Evolutionary conservation across 2,113 vertebrate species (phyloP), one percentile per base, ranked within the genome.

Genomic region (Castor canadensis): DNA sequence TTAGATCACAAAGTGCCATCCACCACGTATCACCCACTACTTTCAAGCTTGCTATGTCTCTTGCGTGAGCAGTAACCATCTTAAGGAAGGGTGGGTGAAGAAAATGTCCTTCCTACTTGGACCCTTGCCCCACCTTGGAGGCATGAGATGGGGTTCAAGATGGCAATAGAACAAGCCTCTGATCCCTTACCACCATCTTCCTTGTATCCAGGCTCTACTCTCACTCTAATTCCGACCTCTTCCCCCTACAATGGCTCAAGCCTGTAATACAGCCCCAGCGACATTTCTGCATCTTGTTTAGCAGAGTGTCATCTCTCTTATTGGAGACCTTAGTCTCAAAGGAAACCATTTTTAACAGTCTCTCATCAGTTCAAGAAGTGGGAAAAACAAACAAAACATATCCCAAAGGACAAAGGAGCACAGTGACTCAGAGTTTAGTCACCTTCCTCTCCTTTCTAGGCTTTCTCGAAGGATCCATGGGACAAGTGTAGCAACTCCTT

Each of bases 11-110:
- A 67, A 58, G 58, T 7, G 28, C 28, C 16, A 6, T 13, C 49
- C 22, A 8, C 5, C 0, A 1, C 58, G 26, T 11, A 6, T 49
- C 54, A 11, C 9, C n/a, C 35, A 1, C 15, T 4, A 10, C 30
- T n/a, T 9, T 58, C 20, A 5, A 17, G 52, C 3, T 35, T 9
- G 13, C 8, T 15, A 1, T 73, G 88, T 43, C 52, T 17, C 24
- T 24, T 22, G 84, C 4, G 1, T 5, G 4, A 16, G 15, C 20
- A 13, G 6, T 0, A 6, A 10, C 30, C 30, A 7, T 45, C 24
- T 58, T 52, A 3, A 2, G 45, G 35, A 60, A 49, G 5, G 3
- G 22, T 0, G 8, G 11, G 5, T 24, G 19, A 43, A 16, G 11
- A 49, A 30, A 2, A 35, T 0, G 2, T 16, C 13, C 0, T 3